A percentile compares a stretch with the other conserved stretches of the same genome.
Conservation (phyloP, 1,140 invertebrate species). For the Bursaphelenchus mucronatus region DNA sequence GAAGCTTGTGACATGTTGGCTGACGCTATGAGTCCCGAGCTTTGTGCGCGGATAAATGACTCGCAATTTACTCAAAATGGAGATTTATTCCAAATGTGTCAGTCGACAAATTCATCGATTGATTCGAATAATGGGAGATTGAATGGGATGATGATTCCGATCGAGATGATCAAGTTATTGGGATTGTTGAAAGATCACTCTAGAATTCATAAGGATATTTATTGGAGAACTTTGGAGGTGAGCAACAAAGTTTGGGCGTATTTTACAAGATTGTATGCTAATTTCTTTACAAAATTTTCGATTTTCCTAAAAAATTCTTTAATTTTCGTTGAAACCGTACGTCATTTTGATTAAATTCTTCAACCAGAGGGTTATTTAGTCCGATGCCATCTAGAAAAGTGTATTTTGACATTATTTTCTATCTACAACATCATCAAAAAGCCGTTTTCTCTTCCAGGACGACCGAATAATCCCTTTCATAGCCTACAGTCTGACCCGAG, state of each 20-base stretch:
- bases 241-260: background rate
- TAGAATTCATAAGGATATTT: conserved; percentile 41
- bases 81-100: conserved; percentile 14
- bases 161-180: conserved; percentile 37
- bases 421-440: conserved; percentile 1
- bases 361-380: too few species aligned
- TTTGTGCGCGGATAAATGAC: conserved; percentile 41
- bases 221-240: conserved; percentile 39
- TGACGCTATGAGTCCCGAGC: conserved; percentile 22
- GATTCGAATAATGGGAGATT: conserved; percentile 3
- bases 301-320: conserved; percentile 1
- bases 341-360: too few species aligned
- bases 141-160: conserved; percentile 31
- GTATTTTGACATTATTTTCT: too few species aligned
- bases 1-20: conserved; percentile 34
- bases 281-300: too few species aligned
- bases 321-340: too few species aligned
- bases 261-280: background rate
- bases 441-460: conserved; percentile 22
- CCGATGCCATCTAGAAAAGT: too few species aligned
- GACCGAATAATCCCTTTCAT: conserved; percentile 42
- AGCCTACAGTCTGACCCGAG: conserved; percentile 36
- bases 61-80: conserved; percentile 27
- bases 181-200: conserved; percentile 46
- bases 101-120: background rate